A percentile compares a stretch with the other conserved stretches of the same genome.
Evolutionary conservation across 2,113 vertebrate species (phyloP).

Genomic region (Scopus umbretta): DNA sequence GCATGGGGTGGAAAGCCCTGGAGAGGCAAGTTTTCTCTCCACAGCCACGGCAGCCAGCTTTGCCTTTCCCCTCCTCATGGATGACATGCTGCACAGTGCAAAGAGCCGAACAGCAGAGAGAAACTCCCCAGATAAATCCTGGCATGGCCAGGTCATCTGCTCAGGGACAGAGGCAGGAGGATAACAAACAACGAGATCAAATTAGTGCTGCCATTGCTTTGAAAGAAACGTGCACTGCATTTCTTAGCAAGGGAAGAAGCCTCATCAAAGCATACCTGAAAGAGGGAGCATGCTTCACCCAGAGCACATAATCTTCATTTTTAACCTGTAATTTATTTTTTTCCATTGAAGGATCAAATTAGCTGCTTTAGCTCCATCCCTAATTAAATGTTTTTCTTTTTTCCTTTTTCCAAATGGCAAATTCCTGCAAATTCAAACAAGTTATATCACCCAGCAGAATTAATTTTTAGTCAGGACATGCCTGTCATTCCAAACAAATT

Average conservation of each 20-base stretch:
- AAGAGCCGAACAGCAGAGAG: neutral
- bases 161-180: neutral
- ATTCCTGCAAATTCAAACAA: conserved; percentile 72
- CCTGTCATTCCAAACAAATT: conserved; percentile 73
- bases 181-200: neutral
- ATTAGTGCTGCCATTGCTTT: neutral
- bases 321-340: conserved; percentile 50
- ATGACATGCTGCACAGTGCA: rapidly evolving
- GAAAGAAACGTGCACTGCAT: rapidly evolving
- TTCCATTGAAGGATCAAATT: conserved; percentile 55
- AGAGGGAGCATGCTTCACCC: conserved; percentile 20
- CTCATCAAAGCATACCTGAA: conserved; percentile 60
- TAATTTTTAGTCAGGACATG: conserved; percentile 69
- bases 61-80: neutral
- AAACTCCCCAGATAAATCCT: neutral
- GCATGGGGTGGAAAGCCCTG: neutral
- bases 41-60: neutral
- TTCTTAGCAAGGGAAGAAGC: neutral
- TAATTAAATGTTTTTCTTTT: conserved; percentile 62
- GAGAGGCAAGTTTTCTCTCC: neutral
- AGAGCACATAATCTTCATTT: conserved; percentile 27
- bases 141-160: neutral
- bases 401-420: conserved; percentile 52
- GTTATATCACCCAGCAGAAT: conserved; percentile 64
- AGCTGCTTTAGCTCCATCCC: conserved; percentile 30